Percentiles rank a stretch among this genome's conserved stretches.
Conservation (phyloP, 1,140 invertebrate genomes). For the Trichonephila clavata region DNA sequence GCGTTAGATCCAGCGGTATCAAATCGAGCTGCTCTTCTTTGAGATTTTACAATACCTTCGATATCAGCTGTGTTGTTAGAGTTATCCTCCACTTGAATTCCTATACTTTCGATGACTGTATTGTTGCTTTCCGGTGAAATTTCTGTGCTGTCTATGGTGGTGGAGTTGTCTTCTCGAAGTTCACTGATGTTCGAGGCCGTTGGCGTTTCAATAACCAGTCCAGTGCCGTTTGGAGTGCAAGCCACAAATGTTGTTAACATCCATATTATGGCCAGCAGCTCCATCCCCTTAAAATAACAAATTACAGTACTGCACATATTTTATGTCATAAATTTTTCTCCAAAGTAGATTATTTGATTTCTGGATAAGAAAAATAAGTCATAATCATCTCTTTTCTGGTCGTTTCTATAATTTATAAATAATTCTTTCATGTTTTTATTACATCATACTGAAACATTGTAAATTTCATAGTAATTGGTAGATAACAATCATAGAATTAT, state of each 20-base stretch:
- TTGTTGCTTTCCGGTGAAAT: too few relatives aligned
- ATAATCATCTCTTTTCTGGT: too few relatives aligned
- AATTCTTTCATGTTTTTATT: too few relatives aligned
- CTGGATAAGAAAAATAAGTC: too few relatives aligned
- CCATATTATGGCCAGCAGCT: conserved; percentile 50
- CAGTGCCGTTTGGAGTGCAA: not conserved
- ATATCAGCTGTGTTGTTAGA: not conserved
- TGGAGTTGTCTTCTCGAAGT: not conserved
- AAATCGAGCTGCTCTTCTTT: conserved; percentile 54
- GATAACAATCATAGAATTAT: too few relatives aligned
- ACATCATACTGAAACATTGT: too few relatives aligned
- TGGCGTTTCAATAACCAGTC: not conserved
- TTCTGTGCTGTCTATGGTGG: not conserved
- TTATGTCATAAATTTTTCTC: too few relatives aligned
- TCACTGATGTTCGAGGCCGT: not conserved
- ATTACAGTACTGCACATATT: too few relatives aligned
- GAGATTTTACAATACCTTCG: conserved; percentile 33
- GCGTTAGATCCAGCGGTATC: conserved; percentile 45
- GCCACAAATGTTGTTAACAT: not conserved
- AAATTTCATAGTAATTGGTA: too few relatives aligned
- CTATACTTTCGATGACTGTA: not conserved
- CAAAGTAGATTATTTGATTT: too few relatives aligned
- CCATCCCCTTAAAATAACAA: not conserved
- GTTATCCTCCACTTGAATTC: not conserved
- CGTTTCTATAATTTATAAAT: too few relatives aligned